Conservation (phyloP, 2,888 invertebrate species). For the Drosophila lutescens region DNA sequence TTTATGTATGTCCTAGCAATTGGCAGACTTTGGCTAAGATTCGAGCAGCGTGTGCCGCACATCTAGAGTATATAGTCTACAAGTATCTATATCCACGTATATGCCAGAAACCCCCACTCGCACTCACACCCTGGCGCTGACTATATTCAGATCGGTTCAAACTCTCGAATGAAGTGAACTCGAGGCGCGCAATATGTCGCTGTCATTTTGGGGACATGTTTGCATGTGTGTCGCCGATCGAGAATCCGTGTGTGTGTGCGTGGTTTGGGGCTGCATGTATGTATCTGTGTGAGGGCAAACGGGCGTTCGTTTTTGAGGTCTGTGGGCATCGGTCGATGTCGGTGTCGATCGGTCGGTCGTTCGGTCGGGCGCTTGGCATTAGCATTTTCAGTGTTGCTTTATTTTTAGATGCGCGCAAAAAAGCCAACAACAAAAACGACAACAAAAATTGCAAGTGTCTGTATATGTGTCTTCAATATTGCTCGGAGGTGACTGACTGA, state of each 20-base stretch:
- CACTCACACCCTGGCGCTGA: conserved; percentile 17
- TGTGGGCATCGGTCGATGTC: conserved; percentile 73
- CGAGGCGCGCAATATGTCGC: conserved; percentile 63
- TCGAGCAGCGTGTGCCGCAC: conserved; percentile 30
- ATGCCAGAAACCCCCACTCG: conserved; percentile 19
- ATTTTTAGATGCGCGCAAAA: conserved; percentile 78
- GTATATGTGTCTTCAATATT: conserved; percentile 52
- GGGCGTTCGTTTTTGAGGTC: conserved; percentile 76
- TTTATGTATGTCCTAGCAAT: conserved; percentile 23
- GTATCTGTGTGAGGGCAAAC: conserved; percentile 73
- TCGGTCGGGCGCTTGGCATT: conserved; percentile 68
- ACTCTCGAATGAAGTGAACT: conserved; percentile 70
- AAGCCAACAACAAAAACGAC: conserved; percentile 27
- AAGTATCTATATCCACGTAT: conserved; percentile 21
- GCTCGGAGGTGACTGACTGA: conserved; percentile 70
- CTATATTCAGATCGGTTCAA: conserved; percentile 75
- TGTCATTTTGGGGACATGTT: conserved; percentile 68
- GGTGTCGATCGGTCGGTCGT: conserved; percentile 71
- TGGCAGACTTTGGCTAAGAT: conserved; percentile 14
- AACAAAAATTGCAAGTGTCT: conserved; percentile 45
- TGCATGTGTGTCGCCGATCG: conserved; percentile 8
- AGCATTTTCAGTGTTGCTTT: conserved; percentile 79
- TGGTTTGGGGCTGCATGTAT: conserved; percentile 26
- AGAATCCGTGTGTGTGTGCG: conserved; percentile 15
- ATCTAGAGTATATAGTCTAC: conserved; percentile 24